These are phyloP conservation scores for Harpegnathos saltator DNA, from an alignment of 1,140 invertebrate species.

Conservation along the genomic window DNA sequence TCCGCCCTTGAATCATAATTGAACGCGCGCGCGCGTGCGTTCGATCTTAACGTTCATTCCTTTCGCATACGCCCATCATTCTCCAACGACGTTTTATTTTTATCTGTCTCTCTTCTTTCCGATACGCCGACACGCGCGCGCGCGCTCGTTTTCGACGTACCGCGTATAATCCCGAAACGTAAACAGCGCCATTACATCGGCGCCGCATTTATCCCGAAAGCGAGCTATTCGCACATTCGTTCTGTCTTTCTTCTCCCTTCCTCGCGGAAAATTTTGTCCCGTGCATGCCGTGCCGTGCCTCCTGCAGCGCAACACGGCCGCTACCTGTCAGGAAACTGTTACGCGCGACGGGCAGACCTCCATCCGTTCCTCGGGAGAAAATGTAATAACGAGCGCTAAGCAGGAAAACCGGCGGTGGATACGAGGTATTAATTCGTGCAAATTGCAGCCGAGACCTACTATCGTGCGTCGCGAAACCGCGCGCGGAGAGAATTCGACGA, in stretches of 20 bases:
- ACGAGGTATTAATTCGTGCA: slow-evolving; percentile 63
- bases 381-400: slow-evolving; percentile 62
- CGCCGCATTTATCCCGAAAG: no score
- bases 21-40: no score
- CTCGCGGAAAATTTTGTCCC: not conserved
- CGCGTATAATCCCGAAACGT: no score
- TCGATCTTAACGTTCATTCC: no score
- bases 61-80: no score
- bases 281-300: not conserved
- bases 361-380: slow-evolving; percentile 16
- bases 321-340: not conserved
- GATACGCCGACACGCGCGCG: no score
- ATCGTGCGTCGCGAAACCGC: no score
- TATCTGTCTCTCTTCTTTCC: no score
- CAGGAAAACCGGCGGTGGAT: slow-evolving; percentile 41
- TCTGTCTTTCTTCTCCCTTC: no score
- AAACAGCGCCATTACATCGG: no score
- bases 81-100: not conserved
- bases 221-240: not conserved
- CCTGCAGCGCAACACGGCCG: not conserved
- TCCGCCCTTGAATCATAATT: no score
- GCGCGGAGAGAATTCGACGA: not conserved
- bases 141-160: no score
- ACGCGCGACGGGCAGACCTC: not conserved
- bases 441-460: slow-evolving; percentile 38